Percentiles rank a stretch among this genome's conserved stretches.
Evolutionary conservation across 37 sponge, comb jelly and placozoan genomes (phyloP).

Genomic region (Chondrosia reniformis): DNA sequence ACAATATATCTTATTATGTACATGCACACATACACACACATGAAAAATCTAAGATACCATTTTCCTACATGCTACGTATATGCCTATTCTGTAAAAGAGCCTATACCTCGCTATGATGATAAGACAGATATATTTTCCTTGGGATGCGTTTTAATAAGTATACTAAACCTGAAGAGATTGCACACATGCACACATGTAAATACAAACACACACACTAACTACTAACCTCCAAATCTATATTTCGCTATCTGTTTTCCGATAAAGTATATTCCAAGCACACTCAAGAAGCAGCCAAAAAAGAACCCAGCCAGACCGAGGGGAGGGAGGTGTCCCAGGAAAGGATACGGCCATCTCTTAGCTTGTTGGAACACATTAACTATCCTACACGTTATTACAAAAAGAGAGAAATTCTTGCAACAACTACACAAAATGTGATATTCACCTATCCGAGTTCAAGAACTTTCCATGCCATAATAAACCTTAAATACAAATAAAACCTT

Average conservation of each 20-base stretch:
- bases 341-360: conserved; percentile 47
- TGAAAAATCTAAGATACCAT: too few species aligned
- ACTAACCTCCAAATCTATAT: conserved; percentile 58
- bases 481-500: too few species aligned
- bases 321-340: conserved; percentile 49
- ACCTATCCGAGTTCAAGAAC: neutral
- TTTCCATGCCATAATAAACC: too few species aligned
- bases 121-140: too few species aligned
- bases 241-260: conserved; percentile 29
- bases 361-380: conserved; percentile 21
- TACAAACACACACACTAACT: conserved; percentile 16
- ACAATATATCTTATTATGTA: neutral
- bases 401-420: neutral
- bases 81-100: too few species aligned
- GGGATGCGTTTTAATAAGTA: too few species aligned
- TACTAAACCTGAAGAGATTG: too few species aligned
- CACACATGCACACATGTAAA: conserved; percentile 18
- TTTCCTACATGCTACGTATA: too few species aligned
- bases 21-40: neutral
- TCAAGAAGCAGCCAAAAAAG: conserved; percentile 43
- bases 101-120: too few species aligned
- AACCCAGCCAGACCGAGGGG: conserved; percentile 44
- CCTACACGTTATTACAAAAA: conserved; percentile 24
- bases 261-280: conserved; percentile 28
- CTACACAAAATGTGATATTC: neutral